These are phyloP conservation scores for Urocolius indicus DNA, from an alignment of 2,113 vertebrate species.

Conservation along the genomic window DNA sequence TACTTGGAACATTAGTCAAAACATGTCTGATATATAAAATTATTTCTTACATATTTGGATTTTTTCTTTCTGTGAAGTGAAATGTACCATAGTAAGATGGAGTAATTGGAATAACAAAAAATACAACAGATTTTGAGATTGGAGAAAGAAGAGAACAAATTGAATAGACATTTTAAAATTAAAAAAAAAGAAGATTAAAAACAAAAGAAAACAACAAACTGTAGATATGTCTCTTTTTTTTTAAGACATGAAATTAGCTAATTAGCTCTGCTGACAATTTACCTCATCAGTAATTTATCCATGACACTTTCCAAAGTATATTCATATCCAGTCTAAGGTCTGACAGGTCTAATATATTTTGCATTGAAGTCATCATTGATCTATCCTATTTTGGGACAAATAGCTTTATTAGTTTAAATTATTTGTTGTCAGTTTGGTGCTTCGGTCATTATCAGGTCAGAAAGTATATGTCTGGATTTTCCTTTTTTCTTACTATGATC, in stretches of 20 bases:
- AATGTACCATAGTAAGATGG: background rate
- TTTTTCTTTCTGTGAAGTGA: background rate
- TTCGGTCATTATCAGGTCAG: background rate
- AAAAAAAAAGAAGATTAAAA: background rate
- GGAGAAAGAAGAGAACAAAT: background rate
- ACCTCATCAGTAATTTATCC: background rate
- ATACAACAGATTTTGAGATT: background rate
- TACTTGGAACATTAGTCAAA: background rate
- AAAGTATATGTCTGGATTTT: background rate
- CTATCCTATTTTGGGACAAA: background rate
- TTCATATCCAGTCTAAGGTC: background rate
- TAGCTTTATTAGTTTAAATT: background rate
- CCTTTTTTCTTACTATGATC: background rate
- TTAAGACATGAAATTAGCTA: background rate
- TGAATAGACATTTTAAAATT: background rate
- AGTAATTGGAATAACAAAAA: background rate
- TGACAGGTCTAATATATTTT: background rate
- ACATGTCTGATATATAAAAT: background rate
- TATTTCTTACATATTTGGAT: background rate
- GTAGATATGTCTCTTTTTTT: too few relatives aligned
- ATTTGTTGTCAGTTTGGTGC: background rate
- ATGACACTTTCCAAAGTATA: background rate
- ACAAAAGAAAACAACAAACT: too few relatives aligned
- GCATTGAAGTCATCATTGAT: background rate
- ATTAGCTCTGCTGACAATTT: background rate